Conservation (phyloP, 1,140 invertebrate genomes). For the Eurosta solidaginis region DNA sequence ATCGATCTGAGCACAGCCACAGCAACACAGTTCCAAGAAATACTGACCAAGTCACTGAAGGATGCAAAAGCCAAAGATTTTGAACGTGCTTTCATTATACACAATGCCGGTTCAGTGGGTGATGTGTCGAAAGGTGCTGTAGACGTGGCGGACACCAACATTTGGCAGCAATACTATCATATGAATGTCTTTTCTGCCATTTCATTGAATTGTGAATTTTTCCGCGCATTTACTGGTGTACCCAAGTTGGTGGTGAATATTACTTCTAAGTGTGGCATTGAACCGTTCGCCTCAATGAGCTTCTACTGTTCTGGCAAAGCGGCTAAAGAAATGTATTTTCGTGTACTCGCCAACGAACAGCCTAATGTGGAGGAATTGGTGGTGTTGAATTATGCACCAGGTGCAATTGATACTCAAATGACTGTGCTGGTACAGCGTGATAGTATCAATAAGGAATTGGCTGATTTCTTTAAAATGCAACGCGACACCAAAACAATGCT, state of each 20-base stretch:
- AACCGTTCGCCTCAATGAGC: conserved; percentile 75
- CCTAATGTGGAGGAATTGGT: conserved; percentile 66
- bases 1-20: conserved; percentile 65
- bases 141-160: conserved; percentile 66
- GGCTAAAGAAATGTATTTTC: conserved; percentile 90
- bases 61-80: conserved; percentile 59
- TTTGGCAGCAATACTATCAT: conserved; percentile 72
- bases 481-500: conserved; percentile 70
- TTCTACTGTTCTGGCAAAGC: conserved; percentile 89
- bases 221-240: conserved; percentile 62
- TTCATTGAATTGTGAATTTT: conserved; percentile 77
- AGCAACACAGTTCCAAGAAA: conserved; percentile 39
- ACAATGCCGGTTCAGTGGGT: conserved; percentile 90
- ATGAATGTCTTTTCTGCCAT: conserved; percentile 81
- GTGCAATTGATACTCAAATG: conserved; percentile 92
- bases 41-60: conserved; percentile 38
- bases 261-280: conserved; percentile 79
- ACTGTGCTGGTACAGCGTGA: conserved; percentile 68
- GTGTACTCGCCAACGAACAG: conserved; percentile 79
- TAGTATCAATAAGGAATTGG: conserved; percentile 66
- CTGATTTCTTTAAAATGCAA: conserved; percentile 65
- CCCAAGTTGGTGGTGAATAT: conserved; percentile 79
- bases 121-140: conserved; percentile 68
- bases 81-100: conserved; percentile 76
- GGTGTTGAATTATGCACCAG: conserved; percentile 91